Evolutionary conservation across 1,140 invertebrate species (phyloP).

Genomic region (Campodea augens): DNA sequence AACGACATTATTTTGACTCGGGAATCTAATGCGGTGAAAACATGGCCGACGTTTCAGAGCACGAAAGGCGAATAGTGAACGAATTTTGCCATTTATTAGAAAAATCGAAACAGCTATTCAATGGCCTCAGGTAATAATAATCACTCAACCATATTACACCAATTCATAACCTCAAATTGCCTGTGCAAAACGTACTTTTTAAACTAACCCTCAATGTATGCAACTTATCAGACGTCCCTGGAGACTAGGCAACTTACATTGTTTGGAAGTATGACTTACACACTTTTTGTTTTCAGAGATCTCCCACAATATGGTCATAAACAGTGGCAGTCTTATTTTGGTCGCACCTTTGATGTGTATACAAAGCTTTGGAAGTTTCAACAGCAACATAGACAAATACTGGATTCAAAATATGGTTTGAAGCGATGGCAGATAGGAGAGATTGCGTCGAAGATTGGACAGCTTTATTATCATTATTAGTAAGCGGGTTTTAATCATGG

Average conservation of each 20-base stretch:
- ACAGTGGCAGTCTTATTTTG: slow-evolving; percentile 96
- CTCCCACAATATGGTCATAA: slow-evolving; percentile 92
- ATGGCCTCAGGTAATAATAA: slow-evolving; percentile 79
- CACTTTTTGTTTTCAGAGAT: slow-evolving; percentile 39
- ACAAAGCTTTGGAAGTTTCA: slow-evolving; percentile 98
- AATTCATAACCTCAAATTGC: too few relatives aligned
- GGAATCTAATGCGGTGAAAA: too few relatives aligned
- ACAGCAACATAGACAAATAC: slow-evolving; percentile 73
- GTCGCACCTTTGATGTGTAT: slow-evolving; percentile 92
- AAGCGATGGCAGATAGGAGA: slow-evolving; percentile 98
- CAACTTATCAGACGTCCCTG: too few relatives aligned
- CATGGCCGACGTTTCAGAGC: slow-evolving; percentile 58
- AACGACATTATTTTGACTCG: too few relatives aligned
- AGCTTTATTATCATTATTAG: slow-evolving; percentile 98
- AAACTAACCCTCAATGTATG: too few relatives aligned
- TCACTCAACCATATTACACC: too few relatives aligned
- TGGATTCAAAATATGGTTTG: slow-evolving; percentile 85
- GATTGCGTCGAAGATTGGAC: slow-evolving; percentile 95
- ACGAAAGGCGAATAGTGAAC: slow-evolving; percentile 83
- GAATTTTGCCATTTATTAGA: slow-evolving; percentile 93
- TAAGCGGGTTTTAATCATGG: slow-evolving; percentile 35
- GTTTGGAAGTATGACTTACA: too few relatives aligned
- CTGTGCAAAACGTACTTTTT: too few relatives aligned
- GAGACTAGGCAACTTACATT: too few relatives aligned
- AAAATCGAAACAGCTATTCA: slow-evolving; percentile 94